phyloP scores from a whole-genome alignment of 2,797 vertebrate genomes.

The Cryptoprocta ferox region DNA sequence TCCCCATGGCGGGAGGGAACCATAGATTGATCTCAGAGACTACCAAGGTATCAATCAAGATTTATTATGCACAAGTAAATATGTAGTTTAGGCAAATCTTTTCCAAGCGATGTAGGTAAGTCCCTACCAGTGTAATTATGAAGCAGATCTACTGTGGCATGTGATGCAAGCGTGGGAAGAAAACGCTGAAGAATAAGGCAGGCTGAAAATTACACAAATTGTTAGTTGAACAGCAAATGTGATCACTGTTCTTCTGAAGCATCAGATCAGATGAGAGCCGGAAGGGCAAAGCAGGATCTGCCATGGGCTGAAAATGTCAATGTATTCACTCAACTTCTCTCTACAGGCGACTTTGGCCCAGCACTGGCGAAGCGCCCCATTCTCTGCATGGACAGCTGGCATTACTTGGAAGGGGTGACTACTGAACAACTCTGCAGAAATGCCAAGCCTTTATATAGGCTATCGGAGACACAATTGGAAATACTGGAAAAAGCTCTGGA shows the following conservation, averaged over 20 bases:
- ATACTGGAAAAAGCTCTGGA: constrained; percentile 50
- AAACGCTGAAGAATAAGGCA: constrained; percentile 39
- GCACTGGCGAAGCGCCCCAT: constrained; percentile 52
- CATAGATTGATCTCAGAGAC: constrained; percentile 59
- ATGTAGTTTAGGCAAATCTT: constrained; percentile 61
- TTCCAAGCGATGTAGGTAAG: constrained; percentile 60
- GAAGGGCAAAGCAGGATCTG: constrained; percentile 72
- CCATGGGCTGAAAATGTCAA: constrained; percentile 76
- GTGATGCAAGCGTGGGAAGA: constrained; percentile 69
- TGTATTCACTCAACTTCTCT: constrained; percentile 64
- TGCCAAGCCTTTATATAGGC: constrained; percentile 80
- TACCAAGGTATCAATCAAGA: constrained; percentile 71
- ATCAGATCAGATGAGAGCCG: constrained; percentile 64
- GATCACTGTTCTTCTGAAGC: constrained; percentile 61
- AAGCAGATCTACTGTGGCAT: constrained; percentile 68
- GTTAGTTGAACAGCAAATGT: constrained; percentile 54
- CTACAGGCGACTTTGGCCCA: constrained; percentile 39
- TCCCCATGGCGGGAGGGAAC: background rate
- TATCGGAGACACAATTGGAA: constrained; percentile 56
- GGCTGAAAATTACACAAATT: constrained; percentile 75
- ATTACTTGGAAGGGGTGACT: constrained; percentile 64
- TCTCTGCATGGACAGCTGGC: constrained; percentile 73
- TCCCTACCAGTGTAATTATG: constrained; percentile 63
- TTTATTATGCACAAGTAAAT: constrained; percentile 72
- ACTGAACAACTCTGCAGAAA: constrained; percentile 70